Conservation (phyloP, 2,888 invertebrate species). For the Acanthoscelides obtectus region DNA sequence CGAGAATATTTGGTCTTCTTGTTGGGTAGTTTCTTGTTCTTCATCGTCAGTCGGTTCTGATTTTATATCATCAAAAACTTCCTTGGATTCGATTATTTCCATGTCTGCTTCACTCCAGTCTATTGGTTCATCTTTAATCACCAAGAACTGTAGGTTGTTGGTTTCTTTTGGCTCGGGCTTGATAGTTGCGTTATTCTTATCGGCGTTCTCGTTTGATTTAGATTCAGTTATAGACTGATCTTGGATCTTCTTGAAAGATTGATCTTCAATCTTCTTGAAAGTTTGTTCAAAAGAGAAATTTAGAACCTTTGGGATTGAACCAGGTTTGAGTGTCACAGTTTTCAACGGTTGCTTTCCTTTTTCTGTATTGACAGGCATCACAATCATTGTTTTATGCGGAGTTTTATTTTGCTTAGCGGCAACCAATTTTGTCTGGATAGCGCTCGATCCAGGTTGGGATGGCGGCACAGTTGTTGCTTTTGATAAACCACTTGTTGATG, state of each 20-base stretch:
- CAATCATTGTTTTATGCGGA: not conserved
- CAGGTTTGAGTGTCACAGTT: not conserved
- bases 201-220: not conserved
- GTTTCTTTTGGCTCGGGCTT: conserved; percentile 19
- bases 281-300: conserved; percentile 27
- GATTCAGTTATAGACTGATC: not conserved
- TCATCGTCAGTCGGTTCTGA: conserved; percentile 5
- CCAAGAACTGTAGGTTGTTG: conserved; percentile 37
- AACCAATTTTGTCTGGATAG: not conserved
- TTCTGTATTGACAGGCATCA: not conserved
- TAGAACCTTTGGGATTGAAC: conserved; percentile 16
- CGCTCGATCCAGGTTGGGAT: not conserved
- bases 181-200: not conserved
- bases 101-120: conserved; percentile 68
- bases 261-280: conserved; percentile 15
- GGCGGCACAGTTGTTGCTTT: not conserved
- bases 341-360: not conserved
- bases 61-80: conserved; percentile 65
- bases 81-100: conserved; percentile 54
- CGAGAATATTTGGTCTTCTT: conserved; percentile 64
- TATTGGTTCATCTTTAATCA: conserved; percentile 58
- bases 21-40: conserved; percentile 55
- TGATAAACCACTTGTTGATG: conserved; percentile 4
- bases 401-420: not conserved
- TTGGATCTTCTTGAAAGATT: not conserved